Conservation (phyloP, 37 sponge, comb jelly and placozoan species). For the Halisarca cf. caerulea region DNA sequence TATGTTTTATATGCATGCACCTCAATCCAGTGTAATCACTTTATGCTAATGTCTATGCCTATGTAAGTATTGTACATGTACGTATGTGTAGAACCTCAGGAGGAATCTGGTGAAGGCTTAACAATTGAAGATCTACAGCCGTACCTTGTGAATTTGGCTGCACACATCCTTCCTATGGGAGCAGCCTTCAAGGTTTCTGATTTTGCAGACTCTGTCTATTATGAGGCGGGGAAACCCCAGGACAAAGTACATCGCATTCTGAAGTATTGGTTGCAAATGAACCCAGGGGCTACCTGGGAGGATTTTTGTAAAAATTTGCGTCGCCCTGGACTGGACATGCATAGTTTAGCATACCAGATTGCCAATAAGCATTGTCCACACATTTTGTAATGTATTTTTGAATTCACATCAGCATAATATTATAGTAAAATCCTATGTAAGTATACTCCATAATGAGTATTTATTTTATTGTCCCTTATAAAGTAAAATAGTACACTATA, state of each 20-base stretch:
- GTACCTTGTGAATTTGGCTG: background rate
- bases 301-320: background rate
- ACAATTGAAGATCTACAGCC: slow-evolving; percentile 1
- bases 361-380: background rate
- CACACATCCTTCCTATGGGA: background rate
- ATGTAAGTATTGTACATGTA: too few relatives aligned
- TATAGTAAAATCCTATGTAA: too few relatives aligned
- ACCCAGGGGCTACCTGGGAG: background rate
- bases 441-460: too few relatives aligned
- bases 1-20: too few relatives aligned
- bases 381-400: background rate
- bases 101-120: background rate
- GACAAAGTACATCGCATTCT: background rate
- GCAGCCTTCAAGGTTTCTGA: background rate
- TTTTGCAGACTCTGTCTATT: background rate
- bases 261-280: background rate
- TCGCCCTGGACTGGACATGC: slow-evolving; percentile 16
- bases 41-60: too few relatives aligned
- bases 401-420: too few relatives aligned
- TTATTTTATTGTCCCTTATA: too few relatives aligned
- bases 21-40: too few relatives aligned
- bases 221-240: background rate
- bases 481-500: too few relatives aligned
- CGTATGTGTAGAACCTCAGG: too few relatives aligned
- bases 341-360: background rate